phyloP scores from a whole-genome alignment of 2,113 vertebrate genomes.

The Nerophis lumbriciformis region DNA sequence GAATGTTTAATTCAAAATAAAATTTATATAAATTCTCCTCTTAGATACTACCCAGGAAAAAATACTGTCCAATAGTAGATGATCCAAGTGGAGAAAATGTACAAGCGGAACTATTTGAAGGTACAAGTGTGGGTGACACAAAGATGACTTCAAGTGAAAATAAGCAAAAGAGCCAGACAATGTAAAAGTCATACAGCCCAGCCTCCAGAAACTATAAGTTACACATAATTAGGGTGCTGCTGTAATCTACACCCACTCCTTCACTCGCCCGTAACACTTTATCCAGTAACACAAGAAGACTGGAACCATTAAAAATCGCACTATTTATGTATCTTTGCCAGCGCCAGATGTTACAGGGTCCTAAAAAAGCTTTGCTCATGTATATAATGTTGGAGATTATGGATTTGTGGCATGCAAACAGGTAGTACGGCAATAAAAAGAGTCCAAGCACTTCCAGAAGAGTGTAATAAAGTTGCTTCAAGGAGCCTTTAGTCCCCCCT shows the following conservation, averaged over 20 bases:
- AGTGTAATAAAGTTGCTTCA: conserved; percentile 44
- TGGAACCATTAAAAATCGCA: conserved; percentile 43
- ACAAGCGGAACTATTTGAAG: background rate
- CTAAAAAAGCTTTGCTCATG: conserved; percentile 23
- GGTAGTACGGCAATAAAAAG: conserved; percentile 50
- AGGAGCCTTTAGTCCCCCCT: conserved; percentile 27
- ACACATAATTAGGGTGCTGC: conserved; percentile 30
- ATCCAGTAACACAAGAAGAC: conserved; percentile 46
- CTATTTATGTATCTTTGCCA: conserved; percentile 52
- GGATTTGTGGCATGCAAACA: conserved; percentile 47
- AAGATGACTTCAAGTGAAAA: background rate
- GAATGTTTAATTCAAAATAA: no score
- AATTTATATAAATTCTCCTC: no score
- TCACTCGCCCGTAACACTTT: conserved; percentile 34
- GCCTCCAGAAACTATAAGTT: conserved; percentile 22
- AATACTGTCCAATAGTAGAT: background rate
- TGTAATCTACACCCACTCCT: conserved; percentile 49
- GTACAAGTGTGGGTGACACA: background rate
- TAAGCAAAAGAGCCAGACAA: conserved; percentile 4
- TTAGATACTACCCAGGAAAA: no score
- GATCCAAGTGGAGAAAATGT: background rate
- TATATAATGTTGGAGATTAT: conserved; percentile 35
- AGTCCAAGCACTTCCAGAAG: conserved; percentile 26
- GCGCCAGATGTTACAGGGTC: conserved; percentile 47
- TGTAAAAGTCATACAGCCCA: conserved; percentile 1